These are phyloP conservation scores for zebrafish (Danio rerio) DNA, from an alignment of 2,113 vertebrate genomes.

Conservation along the genomic window GRCz12tu NC_133198.1:21870001-21870500, in stretches of 20 bases:
- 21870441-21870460: background rate
- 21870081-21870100: background rate
- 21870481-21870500: slow-evolving; percentile 1
- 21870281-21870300: background rate
- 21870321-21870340: background rate
- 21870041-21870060: background rate
- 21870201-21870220: background rate
- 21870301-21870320: background rate
- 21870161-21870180: background rate
- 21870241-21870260: too few relatives aligned
- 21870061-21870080: background rate
- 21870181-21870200: background rate
- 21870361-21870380: background rate
- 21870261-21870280: background rate
- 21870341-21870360: background rate
- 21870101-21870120: background rate
- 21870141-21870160: background rate
- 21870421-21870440: background rate
- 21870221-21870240: background rate
- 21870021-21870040: background rate
- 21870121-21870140: background rate
- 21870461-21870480: background rate
- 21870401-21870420: background rate
- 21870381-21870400: slow-evolving; percentile 5
- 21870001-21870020: background rate